phyloP scores from a whole-genome alignment of 1,140 invertebrate genomes.

The Aphidius gifuensis region DNA sequence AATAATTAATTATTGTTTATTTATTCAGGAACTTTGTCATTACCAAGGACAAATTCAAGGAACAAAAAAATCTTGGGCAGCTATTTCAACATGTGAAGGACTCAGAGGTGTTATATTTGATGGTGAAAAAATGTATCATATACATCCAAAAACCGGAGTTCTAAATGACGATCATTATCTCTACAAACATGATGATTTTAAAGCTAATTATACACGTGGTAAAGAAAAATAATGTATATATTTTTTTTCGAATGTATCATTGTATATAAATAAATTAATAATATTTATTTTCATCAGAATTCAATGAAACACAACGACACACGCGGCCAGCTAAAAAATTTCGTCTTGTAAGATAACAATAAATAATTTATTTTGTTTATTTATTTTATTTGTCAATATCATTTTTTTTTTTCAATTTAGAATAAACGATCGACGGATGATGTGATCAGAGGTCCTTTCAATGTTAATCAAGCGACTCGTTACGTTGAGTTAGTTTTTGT shows the following conservation, averaged over 20 bases:
- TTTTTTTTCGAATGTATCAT: not conserved
- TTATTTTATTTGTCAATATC: slow-evolving; percentile 6
- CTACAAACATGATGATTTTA: slow-evolving; percentile 69
- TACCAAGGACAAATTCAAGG: slow-evolving; percentile 78
- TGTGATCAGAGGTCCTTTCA: slow-evolving; percentile 76
- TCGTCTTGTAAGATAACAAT: slow-evolving; percentile 40
- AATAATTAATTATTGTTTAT: not conserved
- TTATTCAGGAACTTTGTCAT: slow-evolving; percentile 72
- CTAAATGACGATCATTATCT: slow-evolving; percentile 61
- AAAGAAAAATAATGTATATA: slow-evolving; percentile 26
- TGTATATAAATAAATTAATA: not conserved
- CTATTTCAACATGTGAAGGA: slow-evolving; percentile 80
- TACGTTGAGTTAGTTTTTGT: slow-evolving; percentile 92
- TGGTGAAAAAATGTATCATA: slow-evolving; percentile 72
- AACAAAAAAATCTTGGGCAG: slow-evolving; percentile 72
- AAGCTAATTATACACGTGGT: slow-evolving; percentile 70
- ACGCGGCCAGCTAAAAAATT: slow-evolving; percentile 19
- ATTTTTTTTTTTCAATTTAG: slow-evolving; percentile 41
- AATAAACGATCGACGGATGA: slow-evolving; percentile 64
- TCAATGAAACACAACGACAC: not conserved
- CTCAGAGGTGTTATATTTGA: slow-evolving; percentile 81
- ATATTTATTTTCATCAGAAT: too few species aligned
- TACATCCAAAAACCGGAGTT: slow-evolving; percentile 54
- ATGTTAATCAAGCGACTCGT: slow-evolving; percentile 79
- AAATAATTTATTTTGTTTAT: slow-evolving; percentile 7